Evolutionary conservation across 2,113 vertebrate genomes (phyloP), one percentile per base, ranked within the genome.

Genomic region (Ochotona curzoniae): DNA sequence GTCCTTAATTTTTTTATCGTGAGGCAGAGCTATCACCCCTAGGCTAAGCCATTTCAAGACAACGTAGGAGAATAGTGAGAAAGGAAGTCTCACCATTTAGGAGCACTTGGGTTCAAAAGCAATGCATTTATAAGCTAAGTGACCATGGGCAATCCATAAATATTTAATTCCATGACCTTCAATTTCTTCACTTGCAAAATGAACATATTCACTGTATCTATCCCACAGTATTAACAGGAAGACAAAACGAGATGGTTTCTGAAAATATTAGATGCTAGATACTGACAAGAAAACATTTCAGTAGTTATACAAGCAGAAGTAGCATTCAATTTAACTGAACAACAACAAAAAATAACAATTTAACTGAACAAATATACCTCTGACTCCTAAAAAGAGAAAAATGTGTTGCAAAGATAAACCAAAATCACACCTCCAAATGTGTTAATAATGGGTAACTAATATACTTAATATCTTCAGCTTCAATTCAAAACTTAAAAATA

Each of bases 401-500:
- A 44, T 54, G 32, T 9, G 6, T 18, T 6, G 1, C 9, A 78
- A 0, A 67, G 10, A 35, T 30, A 88, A 85, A 87, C 75, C 14
- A 54, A 54, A 82, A 74, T 49, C 5, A 82, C 1, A 12, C 6
- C 20, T n/a, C 9, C 84, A 66, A 91, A 23, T 32, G 54, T 60
- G 2, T 38, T 71, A 85, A 94, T 12, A 71, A 89, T 57, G 28
- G 83, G 21, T 30, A 78, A 71, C 7, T 47, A 71, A 17, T n/a
- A 78, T 60, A 86, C n/a, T 83, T 84, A 67, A 67, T 20, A 25
- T 81, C 0, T 87, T 78, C 21, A 38, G 6, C 9, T 94, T 94
- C 81, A 76, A 6, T 82, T 57, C 63, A 54, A 66, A 76, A 38
- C 78, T 89, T 88, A 87, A 57, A 95, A 74, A 83, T 18, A 30